phyloP scores from a whole-genome alignment of 1,140 invertebrate species.

The Scaptodrosophila lebanonensis region DNA sequence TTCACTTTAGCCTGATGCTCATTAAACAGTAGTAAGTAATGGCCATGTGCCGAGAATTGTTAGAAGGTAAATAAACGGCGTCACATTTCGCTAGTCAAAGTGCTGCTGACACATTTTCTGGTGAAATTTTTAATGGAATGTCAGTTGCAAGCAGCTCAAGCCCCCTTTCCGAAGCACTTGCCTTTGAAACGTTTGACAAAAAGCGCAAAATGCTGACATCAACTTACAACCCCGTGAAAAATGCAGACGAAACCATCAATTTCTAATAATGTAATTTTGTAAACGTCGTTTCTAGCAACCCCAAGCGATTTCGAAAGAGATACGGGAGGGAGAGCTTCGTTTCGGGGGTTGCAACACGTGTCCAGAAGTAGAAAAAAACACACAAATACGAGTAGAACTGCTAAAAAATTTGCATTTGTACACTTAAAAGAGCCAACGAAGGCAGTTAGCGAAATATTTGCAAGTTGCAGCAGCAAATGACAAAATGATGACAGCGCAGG shows the following conservation, averaged over 20 bases:
- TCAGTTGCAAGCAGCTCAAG: conserved; percentile 10
- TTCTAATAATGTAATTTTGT: conserved; percentile 74
- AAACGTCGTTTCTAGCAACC: conserved; percentile 58
- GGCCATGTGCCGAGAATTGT: no score
- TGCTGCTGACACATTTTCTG: conserved; percentile 25
- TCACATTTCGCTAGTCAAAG: conserved; percentile 32
- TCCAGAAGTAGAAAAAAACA: no score
- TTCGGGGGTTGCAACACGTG: no score
- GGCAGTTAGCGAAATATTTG: conserved; percentile 70
- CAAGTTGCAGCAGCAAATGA: conserved; percentile 64
- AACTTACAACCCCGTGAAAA: conserved; percentile 8
- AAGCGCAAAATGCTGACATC: conserved; percentile 25
- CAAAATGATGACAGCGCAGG: conserved; percentile 44
- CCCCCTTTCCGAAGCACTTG: conserved; percentile 1
- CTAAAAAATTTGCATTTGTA: conserved; percentile 52
- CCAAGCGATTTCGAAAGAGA: conserved; percentile 18
- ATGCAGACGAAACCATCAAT: conserved; percentile 59
- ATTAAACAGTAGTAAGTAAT: no score
- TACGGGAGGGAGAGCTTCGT: neutral
- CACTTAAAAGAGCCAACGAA: conserved; percentile 44
- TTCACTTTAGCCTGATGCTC: no score
- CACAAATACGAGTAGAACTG: no score
- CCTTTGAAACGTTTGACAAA: conserved; percentile 24
- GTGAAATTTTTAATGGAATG: conserved; percentile 29
- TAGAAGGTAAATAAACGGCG: no score